Conservation (phyloP, 2,888 invertebrate genomes). For the Eupithecia insigniata region DNA sequence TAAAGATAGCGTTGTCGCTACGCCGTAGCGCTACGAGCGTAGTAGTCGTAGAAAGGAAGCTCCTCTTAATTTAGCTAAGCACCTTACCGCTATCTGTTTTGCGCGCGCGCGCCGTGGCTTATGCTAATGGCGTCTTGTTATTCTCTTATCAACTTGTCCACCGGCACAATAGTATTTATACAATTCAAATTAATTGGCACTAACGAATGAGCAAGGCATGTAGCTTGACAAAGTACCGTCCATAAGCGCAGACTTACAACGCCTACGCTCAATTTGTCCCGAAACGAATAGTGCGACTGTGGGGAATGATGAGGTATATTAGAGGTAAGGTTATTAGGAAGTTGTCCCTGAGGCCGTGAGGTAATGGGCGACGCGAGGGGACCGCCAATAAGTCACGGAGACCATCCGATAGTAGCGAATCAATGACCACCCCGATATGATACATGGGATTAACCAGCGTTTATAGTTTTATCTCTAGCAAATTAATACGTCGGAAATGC, state of each 20-base stretch:
- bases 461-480: conserved; percentile 78
- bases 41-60: conserved; percentile 55
- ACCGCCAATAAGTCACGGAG: conserved; percentile 76
- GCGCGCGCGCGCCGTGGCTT: conserved; percentile 77
- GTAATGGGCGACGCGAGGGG: conserved; percentile 74
- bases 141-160: conserved; percentile 80
- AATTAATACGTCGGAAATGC: conserved; percentile 79
- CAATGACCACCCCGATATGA: conserved; percentile 82
- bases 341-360: conserved; percentile 50
- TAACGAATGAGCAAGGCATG: background rate
- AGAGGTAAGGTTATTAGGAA: conserved; percentile 58
- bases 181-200: conserved; percentile 44
- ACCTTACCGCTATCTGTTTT: conserved; percentile 80
- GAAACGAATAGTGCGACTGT: conserved; percentile 74
- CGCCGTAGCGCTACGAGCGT: conserved; percentile 51
- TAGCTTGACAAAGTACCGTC: conserved; percentile 53
- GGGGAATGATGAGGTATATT: conserved; percentile 74
- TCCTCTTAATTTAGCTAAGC: conserved; percentile 79
- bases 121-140: conserved; percentile 79
- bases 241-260: conserved; percentile 61
- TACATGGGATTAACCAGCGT: conserved; percentile 78
- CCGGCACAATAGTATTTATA: conserved; percentile 55
- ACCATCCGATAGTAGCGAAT: conserved; percentile 77
- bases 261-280: conserved; percentile 85
- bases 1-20: conserved; percentile 55